These are phyloP conservation scores for Polydrusus pterygomalis DNA, from an alignment of 2,888 invertebrate genomes.

Conservation along the genomic window DNA sequence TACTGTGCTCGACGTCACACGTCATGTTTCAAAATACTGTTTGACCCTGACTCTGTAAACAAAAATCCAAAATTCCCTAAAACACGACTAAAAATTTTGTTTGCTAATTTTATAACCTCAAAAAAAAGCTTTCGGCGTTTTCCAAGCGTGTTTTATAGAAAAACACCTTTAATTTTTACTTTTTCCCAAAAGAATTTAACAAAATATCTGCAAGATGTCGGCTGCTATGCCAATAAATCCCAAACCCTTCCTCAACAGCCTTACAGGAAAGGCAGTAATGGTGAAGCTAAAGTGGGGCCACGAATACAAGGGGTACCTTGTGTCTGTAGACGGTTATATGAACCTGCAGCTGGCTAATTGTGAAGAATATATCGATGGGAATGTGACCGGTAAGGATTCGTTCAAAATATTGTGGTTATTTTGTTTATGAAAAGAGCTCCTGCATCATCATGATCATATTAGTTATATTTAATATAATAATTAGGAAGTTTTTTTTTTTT, in stretches of 20 bases:
- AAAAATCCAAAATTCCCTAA: constrained; percentile 1
- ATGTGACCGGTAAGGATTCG: constrained; percentile 82
- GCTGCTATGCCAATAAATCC: constrained; percentile 98
- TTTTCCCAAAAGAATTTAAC: not conserved
- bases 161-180: not conserved
- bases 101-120: constrained; percentile 5
- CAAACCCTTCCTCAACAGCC: constrained; percentile 97
- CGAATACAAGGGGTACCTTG: constrained; percentile 98
- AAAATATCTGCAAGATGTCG: constrained; percentile 74
- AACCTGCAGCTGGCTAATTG: constrained; percentile 98
- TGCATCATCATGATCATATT: no score
- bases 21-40: no score
- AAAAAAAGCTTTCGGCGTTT: constrained; percentile 34
- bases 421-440: no score
- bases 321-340: constrained; percentile 99
- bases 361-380: constrained; percentile 97
- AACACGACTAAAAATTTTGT: no score
- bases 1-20: no score
- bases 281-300: constrained; percentile 99
- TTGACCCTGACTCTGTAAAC: no score
- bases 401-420: no score
- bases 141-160: constrained; percentile 6
- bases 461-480: no score
- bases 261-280: constrained; percentile 98
- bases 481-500: no score